A percentile compares a stretch with the other conserved stretches of the same genome.
Evolutionary conservation across 2,888 invertebrate genomes (phyloP).

Genomic region (Philereme transversata): DNA sequence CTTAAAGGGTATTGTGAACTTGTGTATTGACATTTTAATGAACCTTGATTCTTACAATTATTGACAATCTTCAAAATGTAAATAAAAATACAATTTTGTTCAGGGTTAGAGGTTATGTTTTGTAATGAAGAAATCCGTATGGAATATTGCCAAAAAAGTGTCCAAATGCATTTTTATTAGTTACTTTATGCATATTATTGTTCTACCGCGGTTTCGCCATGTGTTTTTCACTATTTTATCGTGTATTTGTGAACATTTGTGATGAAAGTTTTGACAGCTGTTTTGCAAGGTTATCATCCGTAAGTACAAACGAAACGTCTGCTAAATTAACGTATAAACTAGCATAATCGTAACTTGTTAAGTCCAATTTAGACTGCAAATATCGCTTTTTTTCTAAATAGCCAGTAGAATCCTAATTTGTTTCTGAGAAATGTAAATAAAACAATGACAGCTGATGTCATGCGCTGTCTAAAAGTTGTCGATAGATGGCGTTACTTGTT

Average conservation of each 20-base stretch:
- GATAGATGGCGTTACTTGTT: slow-evolving; percentile 61
- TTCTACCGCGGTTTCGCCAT: slow-evolving; percentile 39
- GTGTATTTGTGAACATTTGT: slow-evolving; percentile 79
- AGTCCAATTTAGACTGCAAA: not conserved
- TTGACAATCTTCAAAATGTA: not conserved
- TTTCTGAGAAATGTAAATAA: slow-evolving; percentile 19
- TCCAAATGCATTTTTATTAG: slow-evolving; percentile 52
- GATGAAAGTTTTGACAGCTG: slow-evolving; percentile 78
- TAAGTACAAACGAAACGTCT: slow-evolving; percentile 49
- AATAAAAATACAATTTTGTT: slow-evolving; percentile 32
- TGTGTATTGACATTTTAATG: not conserved
- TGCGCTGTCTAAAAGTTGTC: slow-evolving; percentile 13
- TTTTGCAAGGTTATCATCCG: slow-evolving; percentile 48
- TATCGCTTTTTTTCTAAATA: not conserved
- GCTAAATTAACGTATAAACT: slow-evolving; percentile 23
- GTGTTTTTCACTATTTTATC: slow-evolving; percentile 51
- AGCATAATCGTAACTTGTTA: not conserved
- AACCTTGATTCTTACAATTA: not conserved
- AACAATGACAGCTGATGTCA: slow-evolving; percentile 44
- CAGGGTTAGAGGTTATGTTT: slow-evolving; percentile 68
- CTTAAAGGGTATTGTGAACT: not conserved
- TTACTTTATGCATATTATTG: slow-evolving; percentile 43
- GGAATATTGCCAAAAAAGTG: slow-evolving; percentile 75
- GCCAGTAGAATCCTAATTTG: not conserved
- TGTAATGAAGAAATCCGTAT: slow-evolving; percentile 46